phyloP scores from a whole-genome alignment of 2,797 vertebrate genomes.

The Erpetoichthys calabaricus region DNA sequence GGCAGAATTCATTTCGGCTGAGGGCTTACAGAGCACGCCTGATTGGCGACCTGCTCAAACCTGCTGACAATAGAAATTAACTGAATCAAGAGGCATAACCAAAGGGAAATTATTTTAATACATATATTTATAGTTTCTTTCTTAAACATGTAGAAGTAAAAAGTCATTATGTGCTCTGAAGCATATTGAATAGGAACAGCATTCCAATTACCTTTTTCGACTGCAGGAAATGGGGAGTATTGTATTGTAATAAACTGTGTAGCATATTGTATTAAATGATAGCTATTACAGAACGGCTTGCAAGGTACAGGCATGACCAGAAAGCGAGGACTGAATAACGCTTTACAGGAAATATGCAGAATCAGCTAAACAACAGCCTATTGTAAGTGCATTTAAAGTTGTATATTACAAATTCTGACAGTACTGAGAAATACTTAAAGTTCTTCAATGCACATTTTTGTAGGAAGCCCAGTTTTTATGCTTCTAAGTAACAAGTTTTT shows the following conservation, averaged over 20 bases:
- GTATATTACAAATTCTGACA: no score
- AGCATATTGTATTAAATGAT: neutral
- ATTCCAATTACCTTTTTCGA: conserved; percentile 29
- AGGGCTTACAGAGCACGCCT: conserved; percentile 34
- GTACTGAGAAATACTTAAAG: no score
- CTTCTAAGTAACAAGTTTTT: no score
- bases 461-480: no score
- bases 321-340: neutral
- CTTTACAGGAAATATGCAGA: neutral
- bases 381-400: no score
- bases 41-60: conserved; percentile 45
- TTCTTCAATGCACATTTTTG: no score
- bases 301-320: neutral
- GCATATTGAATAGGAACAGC: conserved; percentile 36
- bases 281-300: neutral
- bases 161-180: conserved; percentile 52
- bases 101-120: conserved; percentile 18
- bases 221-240: neutral
- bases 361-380: no score
- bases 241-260: conserved; percentile 7
- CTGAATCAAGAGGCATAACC: conserved; percentile 39
- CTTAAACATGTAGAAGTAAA: conserved; percentile 36
- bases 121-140: conserved; percentile 33
- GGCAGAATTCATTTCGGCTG: conserved; percentile 40
- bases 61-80: conserved; percentile 57